Conservation (phyloP, 1,140 invertebrate species). For the Bombus balteatus region DNA sequence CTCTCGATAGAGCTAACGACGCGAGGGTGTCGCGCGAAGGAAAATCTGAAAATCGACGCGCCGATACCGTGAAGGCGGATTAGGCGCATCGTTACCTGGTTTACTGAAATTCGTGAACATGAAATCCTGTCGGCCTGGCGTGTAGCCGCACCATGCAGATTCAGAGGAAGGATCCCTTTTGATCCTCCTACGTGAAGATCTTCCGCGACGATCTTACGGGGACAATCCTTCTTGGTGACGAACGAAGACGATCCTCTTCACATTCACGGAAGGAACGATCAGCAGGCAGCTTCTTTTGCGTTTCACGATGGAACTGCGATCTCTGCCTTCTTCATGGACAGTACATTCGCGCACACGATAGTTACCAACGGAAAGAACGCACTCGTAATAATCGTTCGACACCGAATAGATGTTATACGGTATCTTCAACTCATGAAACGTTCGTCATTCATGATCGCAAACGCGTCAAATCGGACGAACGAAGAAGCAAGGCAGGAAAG, state of each 20-base stretch:
- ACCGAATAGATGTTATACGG: background rate
- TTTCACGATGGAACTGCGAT: slow-evolving; percentile 14
- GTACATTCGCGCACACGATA: slow-evolving; percentile 59
- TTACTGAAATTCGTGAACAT: slow-evolving; percentile 79
- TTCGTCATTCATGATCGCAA: slow-evolving; percentile 4
- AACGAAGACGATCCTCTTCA: slow-evolving; percentile 15
- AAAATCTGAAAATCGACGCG: slow-evolving; percentile 50
- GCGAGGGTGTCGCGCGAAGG: slow-evolving; percentile 12
- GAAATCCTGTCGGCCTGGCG: slow-evolving; percentile 73
- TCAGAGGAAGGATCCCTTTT: slow-evolving; percentile 36
- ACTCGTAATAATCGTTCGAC: slow-evolving; percentile 36
- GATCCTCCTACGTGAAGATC: slow-evolving; percentile 60
- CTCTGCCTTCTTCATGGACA: slow-evolving; percentile 21
- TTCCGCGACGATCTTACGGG: slow-evolving; percentile 58
- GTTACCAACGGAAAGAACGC: slow-evolving; percentile 19
- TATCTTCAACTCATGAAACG: slow-evolving; percentile 9
- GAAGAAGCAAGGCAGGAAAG: background rate
- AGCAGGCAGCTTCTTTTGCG: background rate
- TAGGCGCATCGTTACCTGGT: slow-evolving; percentile 77
- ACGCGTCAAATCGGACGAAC: slow-evolving; percentile 1
- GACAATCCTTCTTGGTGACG: slow-evolving; percentile 6
- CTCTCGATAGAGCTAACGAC: slow-evolving; percentile 1
- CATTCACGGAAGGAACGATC: background rate
- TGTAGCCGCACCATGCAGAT: slow-evolving; percentile 61
- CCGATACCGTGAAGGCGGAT: slow-evolving; percentile 42